Base-by-base conservation (phyloP, 2,888 invertebrate genomes). In the Penaeus monodon region DNA sequence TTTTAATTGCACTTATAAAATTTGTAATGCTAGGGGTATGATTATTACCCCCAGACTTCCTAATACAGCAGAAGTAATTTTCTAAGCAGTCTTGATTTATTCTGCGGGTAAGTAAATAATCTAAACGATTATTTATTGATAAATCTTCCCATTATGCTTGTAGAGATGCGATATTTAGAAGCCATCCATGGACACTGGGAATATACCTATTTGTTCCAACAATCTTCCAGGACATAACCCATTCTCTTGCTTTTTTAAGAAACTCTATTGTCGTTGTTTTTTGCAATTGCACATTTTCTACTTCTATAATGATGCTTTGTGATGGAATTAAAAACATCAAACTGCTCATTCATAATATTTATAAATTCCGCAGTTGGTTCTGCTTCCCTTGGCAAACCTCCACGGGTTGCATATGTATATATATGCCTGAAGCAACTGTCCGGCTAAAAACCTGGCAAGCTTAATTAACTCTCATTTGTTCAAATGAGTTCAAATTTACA, bases 361-460 rank as follows among this genome's bases (percentile, higher is more conserved):
- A 68, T 68, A 29, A 68, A 68, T 68, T n/a, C 29, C 7, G 68
- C n/a, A n/a, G 68, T 68, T 68, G 68, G 7, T 68, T 27, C 68
- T 27, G 68, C 10, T 68, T 68, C 68, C 29, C 17, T 68, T 27
- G 68, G 68, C 29, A 68, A 68, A 27, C n/a, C 68, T 10, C 68
- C 68, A 68, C 3, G 29, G 29, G 68, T 68, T n/a, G 68, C 68
- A n/a, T 68, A 68, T 68, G 68, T 7, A 68, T 68, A 68, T 68
- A 7, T 27, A 68, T 68, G 68, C 68, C 68, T 27, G n/a, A 68
- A 27, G 68, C 68, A 68, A 3, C 68, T 29, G 68, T 68, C 29
- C 68, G n/a, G 68, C 68, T 68, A 68, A 68, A 68, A 68, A 68
- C 4, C 68, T 68, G 68, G 29, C n/a, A 68, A 68, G 68, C 68